Percentiles rank a stretch among this genome's conserved stretches.
phyloP scores from a whole-genome alignment of 2,113 vertebrate genomes.

The Xiphophorus couchianus region DNA sequence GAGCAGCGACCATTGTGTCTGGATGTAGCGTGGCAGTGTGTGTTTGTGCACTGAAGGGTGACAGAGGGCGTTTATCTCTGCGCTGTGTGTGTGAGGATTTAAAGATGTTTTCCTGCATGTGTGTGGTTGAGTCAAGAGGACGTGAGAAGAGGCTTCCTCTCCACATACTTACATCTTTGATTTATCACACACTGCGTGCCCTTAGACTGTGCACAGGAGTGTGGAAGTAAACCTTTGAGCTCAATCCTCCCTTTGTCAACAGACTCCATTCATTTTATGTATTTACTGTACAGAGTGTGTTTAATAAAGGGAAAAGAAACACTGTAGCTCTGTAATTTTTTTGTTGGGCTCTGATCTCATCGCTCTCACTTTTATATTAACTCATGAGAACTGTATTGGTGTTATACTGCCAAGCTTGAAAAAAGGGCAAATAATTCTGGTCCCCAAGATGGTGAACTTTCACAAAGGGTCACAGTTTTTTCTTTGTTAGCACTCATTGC shows the following conservation, averaged over 20 bases:
- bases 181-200: slow-evolving; percentile 56
- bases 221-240: slow-evolving; percentile 32
- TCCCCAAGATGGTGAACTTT: neutral
- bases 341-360: neutral
- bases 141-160: slow-evolving; percentile 62
- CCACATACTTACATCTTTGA: slow-evolving; percentile 54
- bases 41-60: slow-evolving; percentile 14
- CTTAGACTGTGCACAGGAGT: slow-evolving; percentile 26
- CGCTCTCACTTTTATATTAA: slow-evolving; percentile 7
- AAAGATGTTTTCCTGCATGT: slow-evolving; percentile 32
- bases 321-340: neutral
- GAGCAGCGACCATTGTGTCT: neutral
- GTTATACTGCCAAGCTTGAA: fast-evolving
- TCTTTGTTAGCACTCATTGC: neutral
- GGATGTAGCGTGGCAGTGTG: slow-evolving; percentile 12
- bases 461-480: neutral
- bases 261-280: slow-evolving; percentile 12
- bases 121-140: slow-evolving; percentile 56
- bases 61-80: slow-evolving; percentile 37
- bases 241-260: slow-evolving; percentile 15
- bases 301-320: slow-evolving; percentile 7
- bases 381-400: slow-evolving; percentile 1
- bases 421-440: neutral
- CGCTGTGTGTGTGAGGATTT: slow-evolving; percentile 25
- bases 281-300: neutral